phyloP scores from a whole-genome alignment of 2,113 vertebrate genomes.

The Dasyprocta punctata region DNA sequence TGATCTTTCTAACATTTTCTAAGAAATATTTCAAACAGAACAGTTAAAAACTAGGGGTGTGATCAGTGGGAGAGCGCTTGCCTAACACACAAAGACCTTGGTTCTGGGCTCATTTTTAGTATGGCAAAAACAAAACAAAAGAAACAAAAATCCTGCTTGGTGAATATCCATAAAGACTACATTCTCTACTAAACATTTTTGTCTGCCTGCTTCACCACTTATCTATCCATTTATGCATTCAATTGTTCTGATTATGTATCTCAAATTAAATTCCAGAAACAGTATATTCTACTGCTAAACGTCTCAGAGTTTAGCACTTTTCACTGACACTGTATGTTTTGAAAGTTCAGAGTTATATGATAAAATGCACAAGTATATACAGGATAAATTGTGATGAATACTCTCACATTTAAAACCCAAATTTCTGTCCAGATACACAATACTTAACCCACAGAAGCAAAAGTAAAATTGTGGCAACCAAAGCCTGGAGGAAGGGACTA shows the following conservation, averaged over 20 bases:
- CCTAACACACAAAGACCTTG: background rate
- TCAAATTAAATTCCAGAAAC: background rate
- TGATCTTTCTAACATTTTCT: background rate
- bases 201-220: background rate
- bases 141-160: background rate
- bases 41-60: background rate
- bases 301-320: background rate
- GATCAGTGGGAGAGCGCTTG: background rate
- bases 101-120: background rate
- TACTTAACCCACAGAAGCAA: background rate
- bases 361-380: background rate
- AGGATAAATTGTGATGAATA: background rate
- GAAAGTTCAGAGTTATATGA: background rate
- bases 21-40: constrained; percentile 13
- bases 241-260: background rate
- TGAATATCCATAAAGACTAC: constrained; percentile 2
- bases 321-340: background rate
- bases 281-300: background rate
- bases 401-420: background rate
- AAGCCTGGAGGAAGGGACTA: background rate
- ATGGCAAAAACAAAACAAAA: background rate
- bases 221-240: background rate
- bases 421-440: background rate
- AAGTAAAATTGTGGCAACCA: background rate
- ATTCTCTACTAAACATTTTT: background rate